Evolutionary conservation across 2,797 vertebrate genomes (phyloP).

Genomic region (Onychomys arenicola): DNA sequence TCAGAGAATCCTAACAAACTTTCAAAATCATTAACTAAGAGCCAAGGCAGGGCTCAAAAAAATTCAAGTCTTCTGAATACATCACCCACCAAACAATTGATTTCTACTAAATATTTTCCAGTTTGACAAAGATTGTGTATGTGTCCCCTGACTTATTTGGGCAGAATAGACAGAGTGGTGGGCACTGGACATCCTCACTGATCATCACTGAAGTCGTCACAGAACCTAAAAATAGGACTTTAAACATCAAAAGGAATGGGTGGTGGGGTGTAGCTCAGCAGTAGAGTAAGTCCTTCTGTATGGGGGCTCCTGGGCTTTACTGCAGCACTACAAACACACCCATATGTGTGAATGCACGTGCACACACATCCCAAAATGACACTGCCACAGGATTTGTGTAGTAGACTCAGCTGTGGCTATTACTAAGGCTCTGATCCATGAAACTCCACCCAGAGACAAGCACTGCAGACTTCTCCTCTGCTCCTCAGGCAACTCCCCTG

Average conservation of each 20-base stretch:
- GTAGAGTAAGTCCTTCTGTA: too few species aligned
- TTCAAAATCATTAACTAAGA: not conserved
- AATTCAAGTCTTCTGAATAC: not conserved
- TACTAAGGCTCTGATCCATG: not conserved
- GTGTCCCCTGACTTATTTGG: not conserved
- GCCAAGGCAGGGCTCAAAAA: not conserved
- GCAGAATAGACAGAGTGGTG: not conserved
- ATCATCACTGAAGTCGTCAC: not conserved
- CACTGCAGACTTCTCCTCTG: constrained; percentile 5
- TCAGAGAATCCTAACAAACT: constrained; percentile 13
- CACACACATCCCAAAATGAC: not conserved
- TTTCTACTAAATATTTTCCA: constrained; percentile 8
- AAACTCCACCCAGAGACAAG: not conserved
- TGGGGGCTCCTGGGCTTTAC: not conserved
- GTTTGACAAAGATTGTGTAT: not conserved
- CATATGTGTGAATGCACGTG: not conserved
- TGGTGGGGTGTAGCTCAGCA: too few species aligned
- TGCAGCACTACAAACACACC: not conserved
- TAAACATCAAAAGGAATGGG: not conserved
- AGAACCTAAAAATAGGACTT: not conserved
- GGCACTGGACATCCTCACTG: not conserved
- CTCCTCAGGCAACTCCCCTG: not conserved
- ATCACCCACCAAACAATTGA: not conserved
- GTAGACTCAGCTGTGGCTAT: not conserved
- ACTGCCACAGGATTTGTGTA: not conserved